Evolutionary conservation across 1,140 invertebrate genomes (phyloP), one percentile per base, ranked within the genome.

Genomic region (Lepidurus packardi): DNA sequence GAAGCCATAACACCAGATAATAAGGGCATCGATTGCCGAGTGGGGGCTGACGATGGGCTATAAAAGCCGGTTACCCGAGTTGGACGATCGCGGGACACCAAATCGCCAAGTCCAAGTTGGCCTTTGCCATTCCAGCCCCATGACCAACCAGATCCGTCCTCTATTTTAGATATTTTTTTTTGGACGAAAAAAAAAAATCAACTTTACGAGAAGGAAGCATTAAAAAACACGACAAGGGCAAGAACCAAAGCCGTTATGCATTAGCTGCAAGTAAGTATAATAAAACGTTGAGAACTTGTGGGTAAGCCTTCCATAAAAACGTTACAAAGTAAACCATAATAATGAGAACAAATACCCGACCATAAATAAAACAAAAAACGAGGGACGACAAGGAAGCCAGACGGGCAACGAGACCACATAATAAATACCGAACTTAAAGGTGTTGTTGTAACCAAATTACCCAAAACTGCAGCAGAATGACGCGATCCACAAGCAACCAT

Each of bases 121-220:
- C 78, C 78, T 73, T 73, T 47, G 44, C 73, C 73, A 74, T 78
- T 78, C 78, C 78, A 78, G 25, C 78, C 78, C 78, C 78, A 78
- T 11, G 78, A 74, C 78, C 78, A 78, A 11, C 78, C 78, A 24
- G 78, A 74, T 73, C 73, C 73, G 53, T 78, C 43, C 43, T 44
- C 78, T 78, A 45, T 24, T 75, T 45, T 43, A 21, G 42, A 73
- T 21, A n/a, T n/a, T 78, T 41, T 34, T 41, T 73, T 73, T 45
- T 42, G 43, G 41, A 21, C 0, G n/a, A 11, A 75, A 9, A 75
- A 13, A 42, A 43, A 42, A 74, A 42, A 78, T 34, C 10, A 34
- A 11, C 16, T 78, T 73, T 78, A 73, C 43, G 25, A 73, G 73
- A 53, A 34, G n/a, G 47, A 73, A 25, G 42, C 75, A 47, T 16